Percentiles rank a stretch among this genome's conserved stretches.
Evolutionary conservation across 2,113 vertebrate species (phyloP).

Genomic region (Desmodus rotundus): DNA sequence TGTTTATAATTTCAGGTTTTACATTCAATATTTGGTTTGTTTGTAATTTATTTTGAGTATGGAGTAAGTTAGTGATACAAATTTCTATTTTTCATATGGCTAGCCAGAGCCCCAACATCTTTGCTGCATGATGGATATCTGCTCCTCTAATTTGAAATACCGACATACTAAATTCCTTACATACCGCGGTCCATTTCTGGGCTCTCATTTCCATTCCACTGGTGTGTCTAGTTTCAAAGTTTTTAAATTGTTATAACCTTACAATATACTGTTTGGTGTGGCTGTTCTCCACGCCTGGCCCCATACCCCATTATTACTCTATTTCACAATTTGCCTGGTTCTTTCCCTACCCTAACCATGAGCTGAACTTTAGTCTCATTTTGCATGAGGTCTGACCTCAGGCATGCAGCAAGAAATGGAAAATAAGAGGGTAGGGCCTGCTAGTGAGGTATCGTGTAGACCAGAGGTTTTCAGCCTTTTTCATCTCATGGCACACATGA

Average conservation of each 20-base stretch:
- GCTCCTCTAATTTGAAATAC: slow-evolving; percentile 21
- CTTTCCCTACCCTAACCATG: not conserved
- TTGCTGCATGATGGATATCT: not conserved
- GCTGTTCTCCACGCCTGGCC: not conserved
- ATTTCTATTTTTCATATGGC: not conserved
- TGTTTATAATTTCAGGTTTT: not conserved
- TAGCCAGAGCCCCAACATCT: not conserved
- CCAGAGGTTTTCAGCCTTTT: not conserved
- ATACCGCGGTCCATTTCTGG: not conserved
- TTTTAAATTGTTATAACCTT: not conserved
- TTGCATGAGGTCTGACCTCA: not conserved
- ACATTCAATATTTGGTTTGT: not conserved
- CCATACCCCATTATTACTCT: not conserved
- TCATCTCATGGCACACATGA: not conserved
- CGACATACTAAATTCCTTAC: not conserved
- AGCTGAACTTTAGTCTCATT: not conserved
- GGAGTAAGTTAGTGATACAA: not conserved
- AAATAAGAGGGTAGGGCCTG: not conserved
- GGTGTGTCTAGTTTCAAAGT: not conserved
- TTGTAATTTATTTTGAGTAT: not conserved
- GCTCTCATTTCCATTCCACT: not conserved
- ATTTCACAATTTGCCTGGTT: not conserved
- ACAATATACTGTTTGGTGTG: not conserved
- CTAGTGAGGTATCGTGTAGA: not conserved
- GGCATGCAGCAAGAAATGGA: not conserved